Evolutionary conservation across 2,888 invertebrate genomes (phyloP).

Genomic region (Epirrhoe alternata): DNA sequence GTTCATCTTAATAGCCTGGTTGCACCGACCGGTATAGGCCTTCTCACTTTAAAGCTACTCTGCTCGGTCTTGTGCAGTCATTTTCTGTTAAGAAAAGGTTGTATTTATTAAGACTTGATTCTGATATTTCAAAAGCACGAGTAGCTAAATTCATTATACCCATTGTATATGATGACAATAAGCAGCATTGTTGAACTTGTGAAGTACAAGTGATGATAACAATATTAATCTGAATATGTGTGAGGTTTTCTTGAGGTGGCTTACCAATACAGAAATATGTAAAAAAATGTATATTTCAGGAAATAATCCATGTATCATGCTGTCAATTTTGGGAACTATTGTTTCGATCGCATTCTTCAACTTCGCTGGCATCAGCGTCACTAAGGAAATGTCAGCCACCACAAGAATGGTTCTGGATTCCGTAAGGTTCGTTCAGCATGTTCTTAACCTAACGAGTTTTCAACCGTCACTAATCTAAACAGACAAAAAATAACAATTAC

Average conservation of each 20-base stretch:
- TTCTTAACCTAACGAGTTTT: neutral
- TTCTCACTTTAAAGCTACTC: too few species aligned
- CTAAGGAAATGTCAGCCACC: constrained; percentile 96
- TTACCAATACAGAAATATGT: neutral
- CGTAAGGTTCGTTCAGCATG: constrained; percentile 72
- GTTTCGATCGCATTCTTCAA: constrained; percentile 97
- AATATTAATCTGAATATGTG: constrained; percentile 11
- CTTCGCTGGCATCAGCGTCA: constrained; percentile 95
- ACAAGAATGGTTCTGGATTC: constrained; percentile 96
- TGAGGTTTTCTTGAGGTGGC: too few species aligned
- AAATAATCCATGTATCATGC: constrained; percentile 69
- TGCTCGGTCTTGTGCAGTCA: too few species aligned
- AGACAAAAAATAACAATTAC: too few species aligned
- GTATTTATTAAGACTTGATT: too few species aligned
- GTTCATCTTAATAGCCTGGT: too few species aligned
- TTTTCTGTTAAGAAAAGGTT: too few species aligned
- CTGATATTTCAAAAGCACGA: too few species aligned
- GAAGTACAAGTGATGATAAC: constrained; percentile 25
- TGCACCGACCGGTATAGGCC: too few species aligned
- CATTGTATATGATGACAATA: constrained; percentile 24
- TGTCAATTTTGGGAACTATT: constrained; percentile 87
- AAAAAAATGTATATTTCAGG: constrained; percentile 56
- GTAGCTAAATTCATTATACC: too few species aligned
- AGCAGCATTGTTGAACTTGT: constrained; percentile 38
- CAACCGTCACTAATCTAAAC: too few species aligned